phyloP scores from a whole-genome alignment of 2,888 invertebrate species.

The Drosophila niveifrons region DNA sequence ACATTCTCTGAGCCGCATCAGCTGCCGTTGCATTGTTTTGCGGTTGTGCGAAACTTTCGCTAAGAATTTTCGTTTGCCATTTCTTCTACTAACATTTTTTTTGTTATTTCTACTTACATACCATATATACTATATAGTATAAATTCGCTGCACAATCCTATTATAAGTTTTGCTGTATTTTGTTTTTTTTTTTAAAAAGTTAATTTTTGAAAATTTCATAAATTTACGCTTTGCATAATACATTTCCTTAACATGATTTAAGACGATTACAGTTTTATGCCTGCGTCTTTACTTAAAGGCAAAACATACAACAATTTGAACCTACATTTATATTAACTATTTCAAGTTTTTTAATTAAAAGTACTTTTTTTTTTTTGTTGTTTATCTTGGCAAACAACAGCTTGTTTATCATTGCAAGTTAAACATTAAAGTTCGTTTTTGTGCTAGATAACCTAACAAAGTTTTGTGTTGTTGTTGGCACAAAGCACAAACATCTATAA shows the following conservation, averaged over 20 bases:
- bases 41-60: conserved; percentile 34
- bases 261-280: not conserved
- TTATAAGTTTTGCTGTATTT: conserved; percentile 2
- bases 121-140: not conserved
- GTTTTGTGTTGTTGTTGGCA: too few relatives aligned
- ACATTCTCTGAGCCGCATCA: conserved; percentile 26
- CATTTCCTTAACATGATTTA: not conserved
- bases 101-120: not conserved
- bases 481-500: too few relatives aligned
- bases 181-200: not conserved
- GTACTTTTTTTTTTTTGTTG: not conserved
- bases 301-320: too few relatives aligned
- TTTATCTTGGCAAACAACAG: too few relatives aligned
- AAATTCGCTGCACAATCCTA: not conserved
- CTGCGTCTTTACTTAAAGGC: not conserved
- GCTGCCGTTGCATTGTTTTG: conserved; percentile 51
- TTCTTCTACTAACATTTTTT: conserved; percentile 4
- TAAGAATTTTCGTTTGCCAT: conserved; percentile 16
- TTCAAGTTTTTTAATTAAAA: not conserved
- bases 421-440: too few relatives aligned
- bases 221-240: not conserved
- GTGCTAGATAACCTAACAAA: too few relatives aligned
- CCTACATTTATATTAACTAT: too few relatives aligned
- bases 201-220: not conserved
- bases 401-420: too few relatives aligned